Conservation (phyloP, 2,888 invertebrate species). For the Andrena bucephala region DNA sequence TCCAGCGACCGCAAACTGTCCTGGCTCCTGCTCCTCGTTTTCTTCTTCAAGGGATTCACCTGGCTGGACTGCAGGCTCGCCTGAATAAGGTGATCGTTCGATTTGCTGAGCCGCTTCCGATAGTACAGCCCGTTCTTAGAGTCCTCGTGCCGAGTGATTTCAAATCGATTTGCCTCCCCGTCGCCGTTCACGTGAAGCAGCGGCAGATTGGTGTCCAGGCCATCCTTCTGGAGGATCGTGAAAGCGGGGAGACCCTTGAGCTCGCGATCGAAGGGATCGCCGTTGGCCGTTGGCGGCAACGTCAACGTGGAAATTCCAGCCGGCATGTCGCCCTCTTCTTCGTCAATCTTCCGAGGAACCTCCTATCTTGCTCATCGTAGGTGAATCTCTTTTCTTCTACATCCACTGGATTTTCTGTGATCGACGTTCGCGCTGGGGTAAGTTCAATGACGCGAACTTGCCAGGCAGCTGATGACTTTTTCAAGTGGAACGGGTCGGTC, state of each 20-base stretch:
- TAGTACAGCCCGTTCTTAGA: constrained; percentile 70
- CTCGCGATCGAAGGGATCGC: constrained; percentile 67
- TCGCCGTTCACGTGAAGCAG: constrained; percentile 77
- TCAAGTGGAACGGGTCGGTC: constrained; percentile 28
- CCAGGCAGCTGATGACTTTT: not conserved
- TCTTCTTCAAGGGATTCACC: constrained; percentile 79
- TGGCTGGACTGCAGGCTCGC: constrained; percentile 77
- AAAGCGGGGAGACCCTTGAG: constrained; percentile 77
- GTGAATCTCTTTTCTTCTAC: not conserved
- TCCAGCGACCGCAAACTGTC: constrained; percentile 83
- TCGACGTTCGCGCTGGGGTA: not conserved
- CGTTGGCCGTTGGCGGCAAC: constrained; percentile 69
- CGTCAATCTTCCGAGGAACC: not conserved
- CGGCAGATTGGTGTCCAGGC: constrained; percentile 77
- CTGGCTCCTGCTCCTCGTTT: constrained; percentile 84
- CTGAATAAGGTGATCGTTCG: constrained; percentile 80
- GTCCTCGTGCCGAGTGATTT: constrained; percentile 40
- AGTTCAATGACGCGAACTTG: not conserved
- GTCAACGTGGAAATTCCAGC: constrained; percentile 79
- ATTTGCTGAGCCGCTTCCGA: constrained; percentile 79
- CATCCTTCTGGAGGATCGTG: constrained; percentile 80
- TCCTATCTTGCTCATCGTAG: not conserved
- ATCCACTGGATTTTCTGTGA: not conserved
- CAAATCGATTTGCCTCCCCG: constrained; percentile 29
- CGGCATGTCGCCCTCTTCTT: constrained; percentile 73